A percentile compares a stretch with the other conserved stretches of the same genome.
Conservation (phyloP, 2,113 vertebrate genomes). For the Tupaia chinensis region DNA sequence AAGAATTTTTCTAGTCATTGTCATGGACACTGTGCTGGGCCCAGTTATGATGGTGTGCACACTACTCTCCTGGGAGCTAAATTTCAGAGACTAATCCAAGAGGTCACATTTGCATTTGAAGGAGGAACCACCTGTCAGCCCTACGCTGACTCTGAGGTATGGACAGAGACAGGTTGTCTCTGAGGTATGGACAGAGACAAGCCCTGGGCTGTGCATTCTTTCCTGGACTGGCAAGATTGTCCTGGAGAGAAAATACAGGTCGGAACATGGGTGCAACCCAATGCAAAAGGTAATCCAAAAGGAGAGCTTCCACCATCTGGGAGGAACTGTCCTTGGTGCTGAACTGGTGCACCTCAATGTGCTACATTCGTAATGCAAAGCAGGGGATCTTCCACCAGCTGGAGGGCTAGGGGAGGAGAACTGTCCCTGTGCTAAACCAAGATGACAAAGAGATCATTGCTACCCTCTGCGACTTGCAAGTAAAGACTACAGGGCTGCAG, state of each 20-base stretch:
- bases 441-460: background rate
- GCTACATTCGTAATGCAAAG: no score
- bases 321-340: background rate
- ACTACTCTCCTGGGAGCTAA: background rate
- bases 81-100: background rate
- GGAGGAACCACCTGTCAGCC: background rate
- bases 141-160: background rate
- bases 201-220: background rate
- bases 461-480: background rate
- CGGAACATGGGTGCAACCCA: background rate
- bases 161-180: background rate
- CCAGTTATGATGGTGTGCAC: background rate
- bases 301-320: fast-evolving
- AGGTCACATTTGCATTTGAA: background rate
- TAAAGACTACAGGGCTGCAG: background rate
- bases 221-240: background rate
- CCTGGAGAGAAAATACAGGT: no score
- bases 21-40: background rate
- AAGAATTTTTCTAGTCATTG: background rate
- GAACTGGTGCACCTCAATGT: background rate
- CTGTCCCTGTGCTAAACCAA: no score
- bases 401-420: no score
- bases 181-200: background rate
- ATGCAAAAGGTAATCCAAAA: background rate
- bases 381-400: no score